Base-by-base conservation (phyloP, 2,888 invertebrate species). In the Dolomedes plantarius region DNA sequence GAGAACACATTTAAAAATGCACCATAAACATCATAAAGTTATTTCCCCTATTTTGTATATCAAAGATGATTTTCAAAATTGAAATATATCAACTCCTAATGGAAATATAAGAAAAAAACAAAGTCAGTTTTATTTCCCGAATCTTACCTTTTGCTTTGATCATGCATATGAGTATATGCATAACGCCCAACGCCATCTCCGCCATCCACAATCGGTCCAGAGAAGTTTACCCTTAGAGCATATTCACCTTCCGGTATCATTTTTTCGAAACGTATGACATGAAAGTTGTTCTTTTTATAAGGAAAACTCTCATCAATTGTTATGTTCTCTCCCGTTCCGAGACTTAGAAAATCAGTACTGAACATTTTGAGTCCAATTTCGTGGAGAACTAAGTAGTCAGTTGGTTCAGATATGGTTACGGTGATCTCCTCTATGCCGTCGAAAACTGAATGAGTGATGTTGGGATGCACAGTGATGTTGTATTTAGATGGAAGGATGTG, bases 381-480 rank as follows among this genome's bases (percentile, higher is more conserved):
- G 91, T 96, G 95, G 64, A 96, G 90, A 0, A 93, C 91, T 72
- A 92, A 88, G 75, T 90, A 90, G 31, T 89, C 88, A 9, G 92
- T 91, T 1, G 90, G 88, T 31, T 89, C 76, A 0, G 87, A 89
- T 5, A 92, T 89, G 11, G 90, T 89, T 0, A 91, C 72, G 64
- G 89, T 89, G 19, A 91, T 91, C 79, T 82, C 85, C 0, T 94
- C 93, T 73, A 91, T 92, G 16, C 95, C 96, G 62, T 88, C 89
- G 89, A 94, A 94, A 7, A 91, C 90, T 79, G 93, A 93, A 89
- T 93, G 90, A 87, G 93, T 91, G 86, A 95, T 91, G 89, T 95
- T 91, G 0, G 96, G 96, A 90, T 93, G 92, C 36, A 96, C 91
- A 73, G 92, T 92, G 5, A 96, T 91, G 89, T 94, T 93, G 90